Percentiles rank a stretch among this genome's conserved stretches.
Conservation (phyloP, 53 echinoderm and acorn worm species). For the Patiria pectinifera region DNA sequence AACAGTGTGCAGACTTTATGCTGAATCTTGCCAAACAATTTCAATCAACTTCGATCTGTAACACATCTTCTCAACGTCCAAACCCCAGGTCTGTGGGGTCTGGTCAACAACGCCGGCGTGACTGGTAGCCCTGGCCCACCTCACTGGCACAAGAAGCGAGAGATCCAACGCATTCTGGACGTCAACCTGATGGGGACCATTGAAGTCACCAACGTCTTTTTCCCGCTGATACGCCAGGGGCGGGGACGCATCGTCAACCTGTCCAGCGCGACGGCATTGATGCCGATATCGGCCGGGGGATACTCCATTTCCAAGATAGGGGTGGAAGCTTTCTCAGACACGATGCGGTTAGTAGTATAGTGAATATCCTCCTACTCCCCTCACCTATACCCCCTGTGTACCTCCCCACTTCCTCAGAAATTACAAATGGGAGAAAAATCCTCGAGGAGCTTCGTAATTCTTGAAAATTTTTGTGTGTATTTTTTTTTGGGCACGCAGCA, state of each 20-base stretch:
- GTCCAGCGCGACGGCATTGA: constrained; percentile 50
- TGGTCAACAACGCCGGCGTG: constrained; percentile 76
- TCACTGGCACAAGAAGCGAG: constrained; percentile 62
- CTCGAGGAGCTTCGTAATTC: background rate
- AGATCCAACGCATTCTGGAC: constrained; percentile 61
- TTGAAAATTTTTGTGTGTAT: background rate
- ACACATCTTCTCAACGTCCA: background rate
- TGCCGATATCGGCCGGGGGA: constrained; percentile 33
- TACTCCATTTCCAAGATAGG: constrained; percentile 68
- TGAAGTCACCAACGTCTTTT: constrained; percentile 70
- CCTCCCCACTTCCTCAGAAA: too few species aligned
- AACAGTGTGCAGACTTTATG: too few species aligned
- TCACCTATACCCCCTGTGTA: too few species aligned
- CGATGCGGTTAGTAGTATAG: constrained; percentile 51
- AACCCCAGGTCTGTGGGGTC: constrained; percentile 66
- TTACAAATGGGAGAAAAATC: too few species aligned
- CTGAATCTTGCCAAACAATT: too few species aligned
- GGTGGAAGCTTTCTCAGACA: constrained; percentile 73
- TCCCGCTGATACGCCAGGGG: constrained; percentile 62
- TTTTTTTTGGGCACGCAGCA: constrained; percentile 1
- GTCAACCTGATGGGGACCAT: constrained; percentile 69
- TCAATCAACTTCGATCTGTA: background rate
- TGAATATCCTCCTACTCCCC: background rate
- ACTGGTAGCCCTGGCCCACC: constrained; percentile 44
- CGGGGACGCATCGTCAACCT: constrained; percentile 71